These are phyloP conservation scores for Diarsia rubi DNA, from an alignment of 2,888 invertebrate species.

Conservation along the genomic window DNA sequence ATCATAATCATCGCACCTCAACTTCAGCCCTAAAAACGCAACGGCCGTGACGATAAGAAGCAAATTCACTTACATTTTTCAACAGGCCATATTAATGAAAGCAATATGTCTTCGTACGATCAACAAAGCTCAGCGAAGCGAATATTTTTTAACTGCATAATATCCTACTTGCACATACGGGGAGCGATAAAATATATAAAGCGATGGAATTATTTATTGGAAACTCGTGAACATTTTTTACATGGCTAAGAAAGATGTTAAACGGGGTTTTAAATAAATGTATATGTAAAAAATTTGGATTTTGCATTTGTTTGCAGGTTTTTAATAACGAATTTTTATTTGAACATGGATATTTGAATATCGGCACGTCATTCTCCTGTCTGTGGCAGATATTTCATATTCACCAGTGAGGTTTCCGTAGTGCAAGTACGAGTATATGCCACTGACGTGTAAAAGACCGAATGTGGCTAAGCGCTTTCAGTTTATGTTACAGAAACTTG, in stretches of 20 bases:
- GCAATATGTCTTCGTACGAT: constrained; percentile 65
- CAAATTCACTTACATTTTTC: constrained; percentile 67
- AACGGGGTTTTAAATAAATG: constrained; percentile 42
- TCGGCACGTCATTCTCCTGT: neutral
- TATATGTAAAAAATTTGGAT: constrained; percentile 10
- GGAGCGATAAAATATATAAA: constrained; percentile 61
- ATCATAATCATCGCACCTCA: constrained; percentile 33
- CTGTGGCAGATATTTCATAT: neutral
- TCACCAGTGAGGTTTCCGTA: neutral
- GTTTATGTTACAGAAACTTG: neutral
- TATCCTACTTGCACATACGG: constrained; percentile 48
- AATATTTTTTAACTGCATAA: constrained; percentile 59
- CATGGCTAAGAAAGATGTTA: constrained; percentile 36
- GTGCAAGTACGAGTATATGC: neutral
- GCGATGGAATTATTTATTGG: constrained; percentile 61
- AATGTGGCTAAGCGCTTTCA: neutral
- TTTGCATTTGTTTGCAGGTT: neutral
- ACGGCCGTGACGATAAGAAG: constrained; percentile 41
- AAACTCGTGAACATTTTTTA: constrained; percentile 54
- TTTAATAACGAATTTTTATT: neutral
- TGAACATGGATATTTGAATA: neutral
- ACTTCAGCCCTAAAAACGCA: constrained; percentile 22
- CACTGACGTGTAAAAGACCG: neutral
- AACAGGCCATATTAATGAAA: constrained; percentile 62
- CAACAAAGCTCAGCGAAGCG: constrained; percentile 59